phyloP scores from a whole-genome alignment of 2,113 vertebrate genomes.

The Nesogale talazaci region DNA sequence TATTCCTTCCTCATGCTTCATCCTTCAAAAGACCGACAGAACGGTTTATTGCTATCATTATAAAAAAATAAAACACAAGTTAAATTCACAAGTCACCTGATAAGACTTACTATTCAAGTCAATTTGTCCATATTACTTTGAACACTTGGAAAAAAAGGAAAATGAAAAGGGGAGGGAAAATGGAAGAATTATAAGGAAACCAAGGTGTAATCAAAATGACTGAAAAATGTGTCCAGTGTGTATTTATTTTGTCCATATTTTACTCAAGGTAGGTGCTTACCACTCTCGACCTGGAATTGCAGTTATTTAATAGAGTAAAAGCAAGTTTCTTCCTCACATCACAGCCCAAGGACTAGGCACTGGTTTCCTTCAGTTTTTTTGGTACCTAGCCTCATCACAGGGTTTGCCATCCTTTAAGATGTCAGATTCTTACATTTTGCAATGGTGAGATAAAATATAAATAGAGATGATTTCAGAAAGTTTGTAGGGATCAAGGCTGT shows the following conservation, averaged over 20 bases:
- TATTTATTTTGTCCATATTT: neutral
- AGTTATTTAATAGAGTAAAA: neutral
- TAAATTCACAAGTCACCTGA: no score
- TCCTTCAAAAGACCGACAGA: no score
- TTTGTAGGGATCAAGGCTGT: neutral
- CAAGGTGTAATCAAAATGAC: neutral
- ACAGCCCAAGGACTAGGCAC: no score
- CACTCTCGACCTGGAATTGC: neutral
- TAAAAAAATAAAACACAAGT: no score
- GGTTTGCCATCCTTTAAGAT: neutral
- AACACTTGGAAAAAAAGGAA: slow-evolving; percentile 28
- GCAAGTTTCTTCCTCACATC: neutral
- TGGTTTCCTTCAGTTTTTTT: neutral
- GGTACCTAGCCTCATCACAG: neutral
- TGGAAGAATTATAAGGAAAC: neutral
- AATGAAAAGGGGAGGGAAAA: neutral
- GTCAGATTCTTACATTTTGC: neutral
- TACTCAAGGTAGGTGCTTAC: neutral
- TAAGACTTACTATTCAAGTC: neutral
- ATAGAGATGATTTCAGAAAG: neutral
- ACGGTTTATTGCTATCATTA: no score
- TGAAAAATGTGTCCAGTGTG: slow-evolving; percentile 6
- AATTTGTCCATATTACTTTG: slow-evolving; percentile 40
- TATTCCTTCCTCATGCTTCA: no score
- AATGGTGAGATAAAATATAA: slow-evolving; percentile 26